phyloP scores from a whole-genome alignment of 2,797 vertebrate genomes.

The Stomatorhinus walkeri region DNA sequence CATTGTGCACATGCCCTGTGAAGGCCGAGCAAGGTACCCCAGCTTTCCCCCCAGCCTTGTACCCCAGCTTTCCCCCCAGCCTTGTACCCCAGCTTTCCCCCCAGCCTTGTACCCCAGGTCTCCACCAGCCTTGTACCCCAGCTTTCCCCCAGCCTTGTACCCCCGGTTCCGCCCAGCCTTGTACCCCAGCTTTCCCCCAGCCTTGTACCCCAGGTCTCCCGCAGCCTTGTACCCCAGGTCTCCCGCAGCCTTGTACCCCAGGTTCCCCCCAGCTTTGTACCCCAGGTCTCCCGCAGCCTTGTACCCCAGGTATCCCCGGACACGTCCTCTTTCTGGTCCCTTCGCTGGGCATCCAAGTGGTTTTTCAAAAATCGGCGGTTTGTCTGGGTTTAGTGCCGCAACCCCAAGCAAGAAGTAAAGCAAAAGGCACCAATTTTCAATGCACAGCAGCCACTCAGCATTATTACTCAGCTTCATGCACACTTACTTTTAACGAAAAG shows the following conservation, averaged over 20 bases:
- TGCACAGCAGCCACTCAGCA: background rate
- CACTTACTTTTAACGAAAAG: background rate
- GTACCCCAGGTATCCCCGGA: background rate
- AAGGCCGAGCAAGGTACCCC: background rate
- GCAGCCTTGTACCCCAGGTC: background rate
- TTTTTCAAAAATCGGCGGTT: background rate
- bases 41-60: background rate
- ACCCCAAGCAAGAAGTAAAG: background rate
- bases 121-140: background rate
- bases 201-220: too few species aligned
- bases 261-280: too few species aligned
- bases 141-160: too few species aligned
- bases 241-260: background rate
- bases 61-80: background rate
- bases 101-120: background rate
- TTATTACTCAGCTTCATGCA: background rate
- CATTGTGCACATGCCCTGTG: background rate
- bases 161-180: too few species aligned
- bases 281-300: too few species aligned
- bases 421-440: background rate
- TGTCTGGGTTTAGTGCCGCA: background rate
- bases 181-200: too few species aligned
- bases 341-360: background rate
- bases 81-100: background rate
- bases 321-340: background rate